A percentile compares a stretch with the other conserved stretches of the same genome.
Conservation (phyloP, 1,140 invertebrate genomes). For the Magallana gigas region DNA sequence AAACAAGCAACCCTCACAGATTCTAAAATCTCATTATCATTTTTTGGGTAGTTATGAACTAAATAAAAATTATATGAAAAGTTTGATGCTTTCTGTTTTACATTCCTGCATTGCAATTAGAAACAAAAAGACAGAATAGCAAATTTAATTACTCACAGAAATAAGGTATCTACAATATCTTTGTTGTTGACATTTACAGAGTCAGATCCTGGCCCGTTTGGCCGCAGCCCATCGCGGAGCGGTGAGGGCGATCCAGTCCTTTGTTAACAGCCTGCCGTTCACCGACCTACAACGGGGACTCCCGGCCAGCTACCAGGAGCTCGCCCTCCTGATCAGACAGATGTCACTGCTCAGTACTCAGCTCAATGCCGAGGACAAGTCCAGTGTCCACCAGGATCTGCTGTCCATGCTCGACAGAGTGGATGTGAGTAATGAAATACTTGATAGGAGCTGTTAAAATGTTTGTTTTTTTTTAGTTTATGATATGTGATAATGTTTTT, state of each 20-base stretch:
- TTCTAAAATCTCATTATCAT: no score
- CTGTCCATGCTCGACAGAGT: constrained; percentile 69
- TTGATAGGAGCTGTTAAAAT: neutral
- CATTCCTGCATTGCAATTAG: no score
- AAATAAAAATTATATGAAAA: no score
- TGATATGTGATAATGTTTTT: no score
- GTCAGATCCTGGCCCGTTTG: constrained; percentile 64
- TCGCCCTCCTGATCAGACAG: constrained; percentile 69
- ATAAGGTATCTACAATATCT: no score
- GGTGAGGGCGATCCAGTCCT: constrained; percentile 70
- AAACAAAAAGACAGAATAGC: no score
- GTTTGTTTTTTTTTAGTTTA: no score
- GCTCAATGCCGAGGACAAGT: constrained; percentile 57
- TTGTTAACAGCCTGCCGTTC: constrained; percentile 69
- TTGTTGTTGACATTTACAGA: constrained; percentile 57
- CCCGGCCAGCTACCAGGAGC: constrained; percentile 69
- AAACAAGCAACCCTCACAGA: no score
- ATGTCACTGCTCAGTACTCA: constrained; percentile 65
- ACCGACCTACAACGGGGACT: constrained; percentile 69
- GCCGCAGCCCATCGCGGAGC: constrained; percentile 68
- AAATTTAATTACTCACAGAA: no score
- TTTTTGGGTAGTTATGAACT: no score
- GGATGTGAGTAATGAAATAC: constrained; percentile 57
- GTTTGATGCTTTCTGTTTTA: neutral
- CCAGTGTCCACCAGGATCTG: constrained; percentile 61